Evolutionary conservation across 1,140 invertebrate species (phyloP), one percentile per base, ranked within the genome.

Genomic region (Diuraphis noxia): DNA sequence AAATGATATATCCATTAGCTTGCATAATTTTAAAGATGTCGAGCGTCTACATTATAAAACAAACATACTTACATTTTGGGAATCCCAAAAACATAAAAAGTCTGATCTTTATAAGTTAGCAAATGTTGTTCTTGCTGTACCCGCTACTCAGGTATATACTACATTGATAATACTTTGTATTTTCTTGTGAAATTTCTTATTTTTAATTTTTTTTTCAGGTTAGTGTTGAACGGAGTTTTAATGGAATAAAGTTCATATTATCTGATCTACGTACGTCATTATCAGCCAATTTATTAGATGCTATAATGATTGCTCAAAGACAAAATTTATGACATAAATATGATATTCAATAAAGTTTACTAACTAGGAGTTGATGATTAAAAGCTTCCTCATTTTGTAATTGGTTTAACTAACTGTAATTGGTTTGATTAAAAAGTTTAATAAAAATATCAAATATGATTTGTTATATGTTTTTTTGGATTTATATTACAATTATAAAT

Each of bases 281-380:
- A 72, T 72, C 56, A n/a, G 56, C 56, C n/a, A 72, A 72, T 1
- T 72, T 72, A 72, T 72, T 72, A 72, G 56, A 72, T 72, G 56
- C 56, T n/a, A 72, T 56, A 72, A 72, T 72, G 30, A 72, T 72
- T 72, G 56, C 1, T 72, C 56, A 72, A 72, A 72, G 30, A 72
- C 30, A 72, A 72, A 72, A 72, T 72, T n/a, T 72, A n/a, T 72
- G 56, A 72, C n/a, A n/a, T 72, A n/a, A n/a, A 72, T 56, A n/a
- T n/a, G n/a, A n/a, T n/a, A n/a, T 72, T 72, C 8, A 72, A n/a
- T 72, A n/a, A 72, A n/a, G 56, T n/a, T 3, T n/a, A n/a, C n/a
- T n/a, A 72, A 63, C 56, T 49, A 52, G 21, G 43, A 46, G 43
- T 46, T 46, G 3, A 46, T 46, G 43, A 17, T 46, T 23, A 52